These are phyloP conservation scores for Eristalis tenax DNA, from an alignment of 2,888 invertebrate genomes.

Conservation along the genomic window DNA sequence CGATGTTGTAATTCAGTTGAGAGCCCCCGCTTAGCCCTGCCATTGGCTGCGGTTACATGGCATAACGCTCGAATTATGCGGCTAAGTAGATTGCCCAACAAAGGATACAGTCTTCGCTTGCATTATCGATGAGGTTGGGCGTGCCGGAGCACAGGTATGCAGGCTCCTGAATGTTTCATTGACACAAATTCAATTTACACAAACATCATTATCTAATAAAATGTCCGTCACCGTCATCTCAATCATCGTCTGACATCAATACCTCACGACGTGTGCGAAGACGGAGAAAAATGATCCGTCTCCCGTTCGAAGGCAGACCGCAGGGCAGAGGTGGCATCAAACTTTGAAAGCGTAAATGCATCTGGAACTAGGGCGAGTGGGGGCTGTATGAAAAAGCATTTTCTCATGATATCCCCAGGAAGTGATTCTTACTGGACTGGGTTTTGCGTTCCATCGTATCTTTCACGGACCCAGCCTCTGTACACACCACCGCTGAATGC, in stretches of 20 bases:
- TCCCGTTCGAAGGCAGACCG: not conserved
- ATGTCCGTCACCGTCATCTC: constrained; percentile 54
- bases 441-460: constrained; percentile 2
- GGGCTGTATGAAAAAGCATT: constrained; percentile 18
- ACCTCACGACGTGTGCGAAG: not conserved
- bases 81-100: constrained; percentile 10
- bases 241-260: constrained; percentile 36
- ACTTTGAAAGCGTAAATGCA: constrained; percentile 32
- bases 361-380: not conserved
- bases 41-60: constrained; percentile 14
- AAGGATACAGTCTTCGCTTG: not conserved
- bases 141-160: not conserved
- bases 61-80: constrained; percentile 37
- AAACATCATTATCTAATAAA: constrained; percentile 52
- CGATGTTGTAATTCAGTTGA: constrained; percentile 61
- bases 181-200: constrained; percentile 56
- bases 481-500: not conserved
- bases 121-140: not conserved
- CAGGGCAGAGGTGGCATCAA: not conserved
- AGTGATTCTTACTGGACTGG: constrained; percentile 39
- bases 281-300: constrained; percentile 29
- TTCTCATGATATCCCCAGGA: constrained; percentile 32
- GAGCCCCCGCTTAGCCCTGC: constrained; percentile 18
- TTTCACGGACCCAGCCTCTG: not conserved
- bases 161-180: not conserved